Conservation (phyloP, 2,888 invertebrate species). For the Parnassius glacialis region DNA sequence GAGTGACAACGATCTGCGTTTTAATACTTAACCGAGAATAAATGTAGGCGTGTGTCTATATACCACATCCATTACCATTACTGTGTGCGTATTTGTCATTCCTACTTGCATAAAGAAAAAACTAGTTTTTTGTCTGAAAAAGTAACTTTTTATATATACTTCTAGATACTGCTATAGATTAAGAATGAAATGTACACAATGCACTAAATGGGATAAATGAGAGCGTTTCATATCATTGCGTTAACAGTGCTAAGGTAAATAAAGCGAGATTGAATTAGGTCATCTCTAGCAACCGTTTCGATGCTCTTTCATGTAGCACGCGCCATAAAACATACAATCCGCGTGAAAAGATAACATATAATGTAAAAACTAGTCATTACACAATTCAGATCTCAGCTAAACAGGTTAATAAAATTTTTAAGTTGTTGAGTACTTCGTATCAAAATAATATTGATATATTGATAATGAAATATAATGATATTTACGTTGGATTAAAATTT, state of each 20-base stretch:
- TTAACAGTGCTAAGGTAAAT: slow-evolving; percentile 45
- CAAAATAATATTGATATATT: no score
- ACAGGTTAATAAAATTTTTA: background rate
- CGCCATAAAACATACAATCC: slow-evolving; percentile 10
- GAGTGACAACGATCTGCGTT: no score
- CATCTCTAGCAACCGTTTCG: slow-evolving; percentile 33
- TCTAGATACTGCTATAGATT: slow-evolving; percentile 8
- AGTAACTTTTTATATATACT: background rate
- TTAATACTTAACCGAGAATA: no score
- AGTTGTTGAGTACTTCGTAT: no score
- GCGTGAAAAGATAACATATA: slow-evolving; percentile 15
- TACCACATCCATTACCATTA: no score
- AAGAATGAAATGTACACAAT: slow-evolving; percentile 8
- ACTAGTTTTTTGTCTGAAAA: no score
- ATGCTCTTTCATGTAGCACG: slow-evolving; percentile 21
- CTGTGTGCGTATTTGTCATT: no score
- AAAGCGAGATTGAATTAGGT: slow-evolving; percentile 40
- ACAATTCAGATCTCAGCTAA: slow-evolving; percentile 3
- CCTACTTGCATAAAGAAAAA: no score
- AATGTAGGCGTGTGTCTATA: no score
- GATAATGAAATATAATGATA: no score
- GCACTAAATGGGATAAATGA: slow-evolving; percentile 27
- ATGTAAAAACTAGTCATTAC: slow-evolving; percentile 2
- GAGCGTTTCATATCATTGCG: slow-evolving; percentile 35
- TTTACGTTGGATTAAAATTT: no score